Evolutionary conservation across 1,140 invertebrate genomes (phyloP).

Genomic region (Sminthurides bifidus): DNA sequence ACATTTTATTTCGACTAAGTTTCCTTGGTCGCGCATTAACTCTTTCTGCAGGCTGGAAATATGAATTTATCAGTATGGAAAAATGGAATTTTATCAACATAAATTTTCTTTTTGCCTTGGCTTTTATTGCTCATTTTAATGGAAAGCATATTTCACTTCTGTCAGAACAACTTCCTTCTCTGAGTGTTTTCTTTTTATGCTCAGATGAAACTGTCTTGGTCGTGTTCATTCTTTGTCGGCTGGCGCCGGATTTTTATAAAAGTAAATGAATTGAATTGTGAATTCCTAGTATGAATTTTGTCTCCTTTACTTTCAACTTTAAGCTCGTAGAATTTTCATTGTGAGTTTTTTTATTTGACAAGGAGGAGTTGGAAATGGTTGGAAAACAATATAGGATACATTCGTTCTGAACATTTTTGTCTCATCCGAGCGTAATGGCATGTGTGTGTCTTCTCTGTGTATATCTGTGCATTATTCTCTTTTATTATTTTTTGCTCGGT

Average conservation of each 20-base stretch:
- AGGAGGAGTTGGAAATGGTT: no score
- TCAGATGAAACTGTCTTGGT: conserved; percentile 31
- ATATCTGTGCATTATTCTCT: no score
- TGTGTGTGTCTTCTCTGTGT: no score
- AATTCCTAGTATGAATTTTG: conserved; percentile 22
- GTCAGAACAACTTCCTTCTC: conserved; percentile 31
- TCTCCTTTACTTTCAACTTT: no score
- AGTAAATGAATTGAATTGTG: conserved; percentile 31
- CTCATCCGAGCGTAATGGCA: no score
- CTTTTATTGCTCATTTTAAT: conserved; percentile 33
- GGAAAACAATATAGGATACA: no score
- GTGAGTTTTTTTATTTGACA: no score
- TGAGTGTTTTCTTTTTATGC: conserved; percentile 32
- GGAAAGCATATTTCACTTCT: conserved; percentile 32
- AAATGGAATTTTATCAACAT: conserved; percentile 33
- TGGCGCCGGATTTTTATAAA: conserved; percentile 26
- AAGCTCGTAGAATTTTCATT: not conserved
- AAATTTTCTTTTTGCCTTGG: conserved; percentile 33
- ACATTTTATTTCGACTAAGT: conserved; percentile 10
- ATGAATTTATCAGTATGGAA: conserved; percentile 33
- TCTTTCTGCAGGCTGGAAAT: conserved; percentile 26
- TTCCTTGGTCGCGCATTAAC: not conserved
- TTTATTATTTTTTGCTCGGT: no score
- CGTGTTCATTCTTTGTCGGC: conserved; percentile 19
- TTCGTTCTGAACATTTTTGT: no score